Base-by-base conservation (phyloP, 2,113 vertebrate genomes). In the Cyanistes caeruleus region DNA sequence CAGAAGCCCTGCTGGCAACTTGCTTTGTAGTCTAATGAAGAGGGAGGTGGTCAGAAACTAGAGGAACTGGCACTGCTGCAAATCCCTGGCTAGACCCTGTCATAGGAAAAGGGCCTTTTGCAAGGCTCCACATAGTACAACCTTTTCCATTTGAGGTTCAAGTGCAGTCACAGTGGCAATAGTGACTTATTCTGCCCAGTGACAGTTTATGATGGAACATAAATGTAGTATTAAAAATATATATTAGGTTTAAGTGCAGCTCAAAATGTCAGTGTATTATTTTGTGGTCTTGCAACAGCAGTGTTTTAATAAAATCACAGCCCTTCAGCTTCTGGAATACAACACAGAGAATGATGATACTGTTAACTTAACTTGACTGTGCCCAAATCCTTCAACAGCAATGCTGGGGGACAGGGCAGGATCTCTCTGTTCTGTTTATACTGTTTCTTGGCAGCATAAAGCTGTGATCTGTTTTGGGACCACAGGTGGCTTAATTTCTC, bases 271-370 rank as follows among this genome's bases (percentile, higher is more conserved):
- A 97, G 93, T 84, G 70, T 96, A 93, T 95, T 97, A 93, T 87
- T 90, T 58, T 97, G 97, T 89, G 98, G 97, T 98, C 97, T 97
- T 87, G 48, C 77, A 94, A 77, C 37, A 95, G 83, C 75, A 70
- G 69, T 31, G 33, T 96, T 94, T 31, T 78, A 96, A 96, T 95
- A 93, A 97, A 89, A 75, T 96, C 49, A 82, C 48, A 90, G 46
- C 58, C 74, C 78, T 95, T 91, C 90, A 90, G 49, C 75, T 86
- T 94, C 92, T 96, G 95, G 87, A 97, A 95, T 95, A 52, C 77
- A 88, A 81, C 65, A 84, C 72, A 41, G 52, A 87, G 55, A 88
- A 79, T 64, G 70, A 95, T 86, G 76, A 94, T 87, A 73, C 28
- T 85, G 31, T 68, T 43, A 41, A 48, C 10, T 49, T 63, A 55